phyloP scores from a whole-genome alignment of 2,888 invertebrate genomes.

The Anagyrus pseudococci region DNA sequence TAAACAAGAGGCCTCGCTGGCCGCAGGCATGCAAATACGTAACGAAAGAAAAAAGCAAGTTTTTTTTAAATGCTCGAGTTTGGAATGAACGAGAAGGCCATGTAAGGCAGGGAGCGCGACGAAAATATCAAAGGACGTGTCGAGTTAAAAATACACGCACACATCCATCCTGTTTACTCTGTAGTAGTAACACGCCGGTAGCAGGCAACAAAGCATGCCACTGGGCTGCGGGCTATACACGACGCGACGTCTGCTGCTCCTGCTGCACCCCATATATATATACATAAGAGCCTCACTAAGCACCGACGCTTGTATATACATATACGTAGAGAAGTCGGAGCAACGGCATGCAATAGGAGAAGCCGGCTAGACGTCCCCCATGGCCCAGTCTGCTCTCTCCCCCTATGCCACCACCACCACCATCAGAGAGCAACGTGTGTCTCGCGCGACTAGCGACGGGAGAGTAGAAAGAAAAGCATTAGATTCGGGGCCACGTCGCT shows the following conservation, averaged over 20 bases:
- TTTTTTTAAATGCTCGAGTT: no score
- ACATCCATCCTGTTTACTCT: constrained; percentile 12
- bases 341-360: constrained; percentile 31
- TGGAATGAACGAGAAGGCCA: no score
- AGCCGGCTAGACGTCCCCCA: constrained; percentile 2
- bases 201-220: no score
- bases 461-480: constrained; percentile 15
- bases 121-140: constrained; percentile 1
- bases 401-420: constrained; percentile 3
- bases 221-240: no score
- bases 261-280: neutral
- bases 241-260: neutral
- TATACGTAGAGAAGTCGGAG: constrained; percentile 2
- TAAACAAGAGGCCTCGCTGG: no score
- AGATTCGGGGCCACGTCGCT: constrained; percentile 40
- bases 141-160: constrained; percentile 22
- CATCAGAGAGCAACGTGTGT: neutral
- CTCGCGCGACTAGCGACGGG: neutral
- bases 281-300: neutral
- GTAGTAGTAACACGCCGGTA: no score
- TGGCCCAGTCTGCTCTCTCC: neutral
- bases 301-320: neutral
- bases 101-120: neutral
- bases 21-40: no score
- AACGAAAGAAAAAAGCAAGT: no score